A percentile compares a stretch with the other conserved stretches of the same genome.
These are phyloP conservation scores for Rhipidura dahli DNA, from an alignment of 2,113 vertebrate genomes.

Conservation along the genomic window DNA sequence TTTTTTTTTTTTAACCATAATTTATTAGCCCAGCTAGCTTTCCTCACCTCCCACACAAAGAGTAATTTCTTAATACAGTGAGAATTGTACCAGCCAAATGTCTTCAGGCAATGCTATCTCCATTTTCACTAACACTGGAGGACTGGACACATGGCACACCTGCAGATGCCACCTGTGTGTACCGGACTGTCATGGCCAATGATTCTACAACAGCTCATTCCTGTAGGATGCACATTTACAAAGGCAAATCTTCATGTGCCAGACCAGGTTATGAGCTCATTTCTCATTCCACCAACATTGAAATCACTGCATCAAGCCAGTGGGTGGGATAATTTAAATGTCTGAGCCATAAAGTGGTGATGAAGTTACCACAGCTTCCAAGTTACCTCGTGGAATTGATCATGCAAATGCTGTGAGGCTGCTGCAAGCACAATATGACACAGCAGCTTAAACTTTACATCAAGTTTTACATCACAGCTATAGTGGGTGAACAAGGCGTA, in stretches of 20 bases:
- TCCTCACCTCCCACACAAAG: slow-evolving; percentile 46
- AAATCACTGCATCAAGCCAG: not conserved
- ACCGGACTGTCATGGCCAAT: accelerated
- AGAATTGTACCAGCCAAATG: not conserved
- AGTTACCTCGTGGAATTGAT: not conserved
- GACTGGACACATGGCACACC: not conserved
- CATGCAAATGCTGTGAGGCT: not conserved
- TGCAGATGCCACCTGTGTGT: not conserved
- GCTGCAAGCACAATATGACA: not conserved
- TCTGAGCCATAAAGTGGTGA: not conserved
- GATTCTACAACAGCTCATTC: not conserved
- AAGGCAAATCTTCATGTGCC: not conserved
- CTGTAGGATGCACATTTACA: not conserved
- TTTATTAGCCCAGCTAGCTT: slow-evolving; percentile 44
- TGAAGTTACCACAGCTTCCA: not conserved
- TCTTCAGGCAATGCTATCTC: not conserved
- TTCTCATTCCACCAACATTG: not conserved
- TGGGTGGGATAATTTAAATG: slow-evolving; percentile 7
- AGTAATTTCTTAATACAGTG: not conserved
- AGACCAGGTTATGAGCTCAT: slow-evolving; percentile 3
- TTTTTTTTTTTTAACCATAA: not conserved
- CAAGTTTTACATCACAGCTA: not conserved
- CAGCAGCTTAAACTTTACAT: not conserved
- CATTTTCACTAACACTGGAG: accelerated
- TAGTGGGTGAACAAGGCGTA: not conserved